phyloP scores from a whole-genome alignment of 1,140 invertebrate genomes.

The Fopius arisanus region DNA sequence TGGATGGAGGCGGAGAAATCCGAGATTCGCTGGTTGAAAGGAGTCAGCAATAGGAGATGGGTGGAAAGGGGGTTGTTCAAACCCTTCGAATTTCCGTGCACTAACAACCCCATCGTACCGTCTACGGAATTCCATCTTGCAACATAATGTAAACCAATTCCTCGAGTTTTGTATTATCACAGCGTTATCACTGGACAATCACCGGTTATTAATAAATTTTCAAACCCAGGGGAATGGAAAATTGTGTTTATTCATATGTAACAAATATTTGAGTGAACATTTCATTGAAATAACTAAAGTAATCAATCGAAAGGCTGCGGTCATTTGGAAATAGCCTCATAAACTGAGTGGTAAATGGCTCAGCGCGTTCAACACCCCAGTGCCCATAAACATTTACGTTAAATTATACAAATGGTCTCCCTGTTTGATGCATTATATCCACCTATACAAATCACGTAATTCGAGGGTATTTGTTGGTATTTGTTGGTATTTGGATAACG shows the following conservation, averaged over 20 bases:
- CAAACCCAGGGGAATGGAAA: neutral
- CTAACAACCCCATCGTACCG: neutral
- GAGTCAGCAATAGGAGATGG: too few relatives aligned
- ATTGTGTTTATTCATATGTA: neutral
- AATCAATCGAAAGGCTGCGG: conserved; percentile 11
- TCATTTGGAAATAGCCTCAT: conserved; percentile 14
- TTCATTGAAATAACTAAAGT: conserved; percentile 6
- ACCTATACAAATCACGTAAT: conserved; percentile 4
- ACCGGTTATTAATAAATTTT: neutral
- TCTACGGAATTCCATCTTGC: conserved; percentile 3
- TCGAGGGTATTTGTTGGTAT: conserved; percentile 3
- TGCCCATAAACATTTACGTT: conserved; percentile 12
- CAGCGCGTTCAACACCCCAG: neutral
- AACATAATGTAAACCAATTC: neutral
- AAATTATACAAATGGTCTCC: neutral
- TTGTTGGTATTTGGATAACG: neutral
- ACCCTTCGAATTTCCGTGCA: neutral
- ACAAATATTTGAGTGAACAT: neutral
- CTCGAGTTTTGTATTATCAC: neutral
- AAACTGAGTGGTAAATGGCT: conserved; percentile 4
- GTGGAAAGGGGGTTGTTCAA: neutral
- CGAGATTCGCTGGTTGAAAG: neutral
- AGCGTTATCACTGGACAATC: neutral
- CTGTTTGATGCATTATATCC: conserved; percentile 9
- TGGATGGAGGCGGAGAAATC: neutral